Percentiles rank a stretch among this genome's conserved stretches.
phyloP scores from a whole-genome alignment of 2,888 invertebrate species.

The Melinaea marsaeus region DNA sequence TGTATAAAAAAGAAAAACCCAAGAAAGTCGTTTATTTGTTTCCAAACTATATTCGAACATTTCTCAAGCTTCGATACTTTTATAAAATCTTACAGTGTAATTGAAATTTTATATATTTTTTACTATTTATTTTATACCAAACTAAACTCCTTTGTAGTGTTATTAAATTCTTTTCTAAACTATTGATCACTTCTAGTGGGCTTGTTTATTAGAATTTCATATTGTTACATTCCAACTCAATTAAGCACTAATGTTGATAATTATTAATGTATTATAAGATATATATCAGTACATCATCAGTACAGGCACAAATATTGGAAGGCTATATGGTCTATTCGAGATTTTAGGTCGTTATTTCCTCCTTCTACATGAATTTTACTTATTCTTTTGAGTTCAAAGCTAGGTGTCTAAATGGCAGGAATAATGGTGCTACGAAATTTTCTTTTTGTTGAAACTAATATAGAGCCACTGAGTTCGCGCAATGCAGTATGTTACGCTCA shows the following conservation, averaged over 20 bases:
- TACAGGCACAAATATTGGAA: background rate
- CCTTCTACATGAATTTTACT: slow-evolving; percentile 1
- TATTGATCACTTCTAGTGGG: too few species aligned
- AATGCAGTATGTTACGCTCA: slow-evolving; percentile 8
- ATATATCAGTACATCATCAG: too few species aligned
- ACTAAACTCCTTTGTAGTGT: too few species aligned
- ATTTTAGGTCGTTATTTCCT: background rate
- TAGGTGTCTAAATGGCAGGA: slow-evolving; percentile 9
- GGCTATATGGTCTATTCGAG: background rate
- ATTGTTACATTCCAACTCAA: too few species aligned
- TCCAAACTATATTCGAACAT: slow-evolving; percentile 68
- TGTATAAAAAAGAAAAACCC: slow-evolving; percentile 61
- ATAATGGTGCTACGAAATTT: slow-evolving; percentile 16
- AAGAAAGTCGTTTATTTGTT: slow-evolving; percentile 73
- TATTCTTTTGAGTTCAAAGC: slow-evolving; percentile 1
- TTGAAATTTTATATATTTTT: slow-evolving; percentile 60
- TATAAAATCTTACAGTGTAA: slow-evolving; percentile 61
- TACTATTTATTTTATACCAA: too few species aligned
- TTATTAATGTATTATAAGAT: too few species aligned
- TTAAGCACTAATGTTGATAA: too few species aligned
- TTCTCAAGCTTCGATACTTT: slow-evolving; percentile 55
- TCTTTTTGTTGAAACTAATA: slow-evolving; percentile 17
- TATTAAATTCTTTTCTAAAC: too few species aligned
- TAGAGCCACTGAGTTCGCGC: slow-evolving; percentile 9
- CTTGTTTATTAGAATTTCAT: too few species aligned